Base-by-base conservation (phyloP, 2,113 vertebrate genomes). In the Petroica traversi region DNA sequence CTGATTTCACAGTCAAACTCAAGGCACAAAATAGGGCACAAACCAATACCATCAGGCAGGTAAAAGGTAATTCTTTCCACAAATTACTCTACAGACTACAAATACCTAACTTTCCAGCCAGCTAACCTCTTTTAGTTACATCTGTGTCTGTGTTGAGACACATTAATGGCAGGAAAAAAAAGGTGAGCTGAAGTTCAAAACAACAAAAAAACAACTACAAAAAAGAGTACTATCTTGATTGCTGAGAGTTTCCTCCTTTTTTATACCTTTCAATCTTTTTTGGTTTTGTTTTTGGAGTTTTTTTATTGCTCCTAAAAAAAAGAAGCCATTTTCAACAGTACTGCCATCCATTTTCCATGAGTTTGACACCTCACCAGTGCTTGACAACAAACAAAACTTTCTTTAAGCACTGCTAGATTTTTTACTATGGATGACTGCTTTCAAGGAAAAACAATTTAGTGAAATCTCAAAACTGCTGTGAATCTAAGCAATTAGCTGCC, bases 211-310 rank as follows among this genome's bases (percentile, higher is more conserved):
- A 5, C 9, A 8, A 85, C 8, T 41, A 26, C 68, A 11, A 71
- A 69, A 68, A 24, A 72, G 15, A 43, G 5, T 41, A 26, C 23
- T 31, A 25, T 34, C 19, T 51, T n/a, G 6, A 77, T 7, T 49
- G 31, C 4, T 58, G 9, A 14, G 12, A 45, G 26, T 31, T 66
- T 25, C 6, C 11, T 4, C 14, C 1, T 3, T 4, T 4, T 12
- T 6, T 24, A 54, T 49, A n/a, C 25, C 9, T 19, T 25, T 22
- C 11, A 8, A 10, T 4, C 34, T 38, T 51, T 62, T 46, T 38
- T 19, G 12, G 12, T 29, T 52, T 40, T 26, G 12, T 38, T 49
- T 61, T 58, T 14, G 14, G 14, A 3, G 3, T 1, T 36, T 23
- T 51, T 43, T 38, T 17, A 8, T 23, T 28, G 5, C 19, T 38